These are phyloP conservation scores for Cephonodes hylas DNA, from an alignment of 2,888 invertebrate species.

Conservation along the genomic window DNA sequence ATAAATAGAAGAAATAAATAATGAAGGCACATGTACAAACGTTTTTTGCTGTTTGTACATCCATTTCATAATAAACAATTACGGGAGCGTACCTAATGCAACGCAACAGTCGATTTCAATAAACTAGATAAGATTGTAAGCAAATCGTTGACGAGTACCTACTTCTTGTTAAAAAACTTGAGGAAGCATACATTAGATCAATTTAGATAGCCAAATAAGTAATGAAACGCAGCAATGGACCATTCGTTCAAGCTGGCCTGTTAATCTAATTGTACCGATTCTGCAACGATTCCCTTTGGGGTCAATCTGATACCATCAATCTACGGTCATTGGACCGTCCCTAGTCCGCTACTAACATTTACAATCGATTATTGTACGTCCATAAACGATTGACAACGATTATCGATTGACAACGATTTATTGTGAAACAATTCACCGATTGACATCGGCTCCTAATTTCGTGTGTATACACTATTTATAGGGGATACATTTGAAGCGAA, in stretches of 20 bases:
- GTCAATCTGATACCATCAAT: conserved; percentile 7
- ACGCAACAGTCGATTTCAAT: too few relatives aligned
- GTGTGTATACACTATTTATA: neutral
- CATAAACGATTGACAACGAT: conserved; percentile 5
- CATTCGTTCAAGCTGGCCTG: neutral
- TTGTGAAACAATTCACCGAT: neutral
- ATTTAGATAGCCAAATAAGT: conserved; percentile 10
- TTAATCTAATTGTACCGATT: conserved; percentile 5
- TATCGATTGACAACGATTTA: conserved; percentile 6
- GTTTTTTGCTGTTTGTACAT: too few relatives aligned
- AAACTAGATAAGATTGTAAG: neutral
- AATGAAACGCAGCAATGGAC: neutral
- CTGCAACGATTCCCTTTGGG: conserved; percentile 8
- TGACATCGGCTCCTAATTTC: conserved; percentile 9
- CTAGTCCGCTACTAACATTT: conserved; percentile 3
- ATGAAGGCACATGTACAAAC: too few relatives aligned
- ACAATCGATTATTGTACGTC: conserved; percentile 7
- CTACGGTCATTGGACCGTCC: conserved; percentile 6
- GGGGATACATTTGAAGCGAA: conserved; percentile 4
- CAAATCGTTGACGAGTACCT: neutral
- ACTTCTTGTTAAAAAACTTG: neutral
- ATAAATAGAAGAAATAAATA: too few relatives aligned
- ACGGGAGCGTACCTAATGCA: too few relatives aligned
- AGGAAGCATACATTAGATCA: neutral
- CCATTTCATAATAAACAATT: too few relatives aligned